Percentiles rank a stretch among this genome's conserved stretches.
These are phyloP conservation scores for Sphaerophoria taeniata DNA, from an alignment of 2,888 invertebrate genomes.

Conservation along the genomic window DNA sequence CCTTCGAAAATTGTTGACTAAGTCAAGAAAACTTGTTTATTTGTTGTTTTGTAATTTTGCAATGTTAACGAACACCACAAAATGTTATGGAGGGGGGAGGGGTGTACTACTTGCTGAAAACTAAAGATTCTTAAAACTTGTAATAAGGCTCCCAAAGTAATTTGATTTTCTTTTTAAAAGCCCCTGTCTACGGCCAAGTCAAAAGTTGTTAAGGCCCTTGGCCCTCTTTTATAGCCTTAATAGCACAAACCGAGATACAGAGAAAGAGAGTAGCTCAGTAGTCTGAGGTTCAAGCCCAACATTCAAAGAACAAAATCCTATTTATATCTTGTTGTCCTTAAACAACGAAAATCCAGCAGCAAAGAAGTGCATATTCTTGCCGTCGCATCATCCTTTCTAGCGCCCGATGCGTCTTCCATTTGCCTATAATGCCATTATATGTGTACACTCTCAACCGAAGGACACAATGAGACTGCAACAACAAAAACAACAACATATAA, in stretches of 20 bases:
- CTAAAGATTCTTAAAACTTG: too few relatives aligned
- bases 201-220: conserved; percentile 14
- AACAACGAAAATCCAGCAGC: conserved; percentile 26
- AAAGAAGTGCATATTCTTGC: conserved; percentile 52
- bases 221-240: conserved; percentile 7
- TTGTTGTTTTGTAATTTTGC: too few relatives aligned
- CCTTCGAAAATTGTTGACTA: too few relatives aligned
- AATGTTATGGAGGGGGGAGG: too few relatives aligned
- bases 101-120: too few relatives aligned
- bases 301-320: conserved; percentile 62
- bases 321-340: conserved; percentile 55
- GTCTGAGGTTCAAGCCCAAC: conserved; percentile 40
- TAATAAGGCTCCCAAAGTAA: too few relatives aligned
- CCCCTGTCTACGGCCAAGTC: not conserved
- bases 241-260: not conserved
- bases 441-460: conserved; percentile 32
- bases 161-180: too few relatives aligned
- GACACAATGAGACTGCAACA: not conserved
- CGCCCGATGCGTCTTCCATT: conserved; percentile 3
- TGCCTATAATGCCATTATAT: conserved; percentile 64
- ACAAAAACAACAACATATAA: conserved; percentile 31
- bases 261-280: conserved; percentile 7
- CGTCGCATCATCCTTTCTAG: not conserved
- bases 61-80: too few relatives aligned
- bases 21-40: not conserved